These are phyloP conservation scores for Ischnura elegans DNA, from an alignment of 2,888 invertebrate genomes.

Conservation along the genomic window DNA sequence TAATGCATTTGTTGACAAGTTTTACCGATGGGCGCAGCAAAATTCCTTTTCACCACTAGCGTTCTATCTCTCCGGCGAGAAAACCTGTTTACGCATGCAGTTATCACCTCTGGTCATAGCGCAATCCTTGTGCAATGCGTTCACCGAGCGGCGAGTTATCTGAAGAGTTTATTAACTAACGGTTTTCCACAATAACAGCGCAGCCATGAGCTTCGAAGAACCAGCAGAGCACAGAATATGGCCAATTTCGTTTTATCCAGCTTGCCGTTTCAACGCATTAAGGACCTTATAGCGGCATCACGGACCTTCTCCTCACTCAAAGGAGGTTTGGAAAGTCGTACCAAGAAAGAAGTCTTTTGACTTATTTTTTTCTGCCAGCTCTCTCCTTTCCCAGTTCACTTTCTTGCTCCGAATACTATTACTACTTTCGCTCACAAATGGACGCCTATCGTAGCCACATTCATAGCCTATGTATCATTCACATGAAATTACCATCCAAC, in stretches of 20 bases:
- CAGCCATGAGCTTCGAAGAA: background rate
- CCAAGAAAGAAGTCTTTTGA: background rate
- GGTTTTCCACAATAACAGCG: background rate
- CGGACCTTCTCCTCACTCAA: background rate
- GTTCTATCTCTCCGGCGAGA: background rate
- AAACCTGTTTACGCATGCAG: background rate
- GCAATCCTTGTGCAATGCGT: background rate
- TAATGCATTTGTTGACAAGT: background rate
- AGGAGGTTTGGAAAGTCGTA: background rate
- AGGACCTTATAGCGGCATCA: background rate
- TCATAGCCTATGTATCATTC: background rate
- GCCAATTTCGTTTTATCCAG: background rate
- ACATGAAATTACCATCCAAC: background rate
- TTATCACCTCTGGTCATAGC: background rate
- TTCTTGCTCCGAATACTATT: background rate
- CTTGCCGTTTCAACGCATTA: background rate
- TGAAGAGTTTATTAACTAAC: background rate
- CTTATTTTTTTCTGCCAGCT: background rate
- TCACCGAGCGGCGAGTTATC: background rate
- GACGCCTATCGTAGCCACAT: background rate
- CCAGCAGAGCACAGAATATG: background rate
- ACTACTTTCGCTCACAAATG: background rate
- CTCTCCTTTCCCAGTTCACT: constrained; percentile 14
- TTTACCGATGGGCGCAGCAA: background rate
- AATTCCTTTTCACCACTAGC: background rate